phyloP scores from a whole-genome alignment of 23 tunicate genomes.

The Corella eumyota region DNA sequence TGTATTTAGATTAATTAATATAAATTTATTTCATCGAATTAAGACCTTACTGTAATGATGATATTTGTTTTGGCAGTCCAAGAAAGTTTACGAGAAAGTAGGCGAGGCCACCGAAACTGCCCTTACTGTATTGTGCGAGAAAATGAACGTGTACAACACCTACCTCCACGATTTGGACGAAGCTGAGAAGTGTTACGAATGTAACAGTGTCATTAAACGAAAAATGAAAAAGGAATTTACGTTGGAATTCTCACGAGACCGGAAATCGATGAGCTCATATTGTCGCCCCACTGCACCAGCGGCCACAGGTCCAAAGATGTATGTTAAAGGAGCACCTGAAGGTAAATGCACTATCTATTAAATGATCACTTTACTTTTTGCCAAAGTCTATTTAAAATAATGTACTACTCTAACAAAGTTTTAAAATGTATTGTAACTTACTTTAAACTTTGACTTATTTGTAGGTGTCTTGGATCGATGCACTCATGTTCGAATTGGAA shows the following conservation, averaged over 20 bases:
- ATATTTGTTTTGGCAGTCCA: conserved; percentile 27
- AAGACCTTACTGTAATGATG: not conserved
- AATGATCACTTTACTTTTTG: too few species aligned
- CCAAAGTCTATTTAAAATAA: not conserved
- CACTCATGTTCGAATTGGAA: conserved; percentile 89
- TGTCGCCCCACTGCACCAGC: conserved; percentile 79
- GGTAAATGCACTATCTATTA: too few species aligned
- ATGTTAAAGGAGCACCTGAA: conserved; percentile 98
- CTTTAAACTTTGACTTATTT: not conserved
- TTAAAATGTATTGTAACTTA: not conserved
- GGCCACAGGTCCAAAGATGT: conserved; percentile 73
- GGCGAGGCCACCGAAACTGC: conserved; percentile 99
- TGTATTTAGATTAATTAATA: too few species aligned
- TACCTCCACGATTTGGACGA: conserved; percentile 50
- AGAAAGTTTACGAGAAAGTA: conserved; percentile 94
- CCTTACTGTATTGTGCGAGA: conserved; percentile 86
- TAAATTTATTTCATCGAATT: too few species aligned
- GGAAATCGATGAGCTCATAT: conserved; percentile 96
- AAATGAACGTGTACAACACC: conserved; percentile 96
- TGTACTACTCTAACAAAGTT: too few species aligned
- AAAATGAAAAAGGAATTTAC: conserved; percentile 92
- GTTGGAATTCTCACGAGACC: conserved; percentile 92
- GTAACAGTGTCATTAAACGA: conserved; percentile 66
- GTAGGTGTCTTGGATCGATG: conserved; percentile 89
- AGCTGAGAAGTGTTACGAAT: conserved; percentile 37